A percentile compares a stretch with the other conserved stretches of the same genome.
phyloP scores from a whole-genome alignment of 2,113 vertebrate species.

The Scatophagus argus region DNA sequence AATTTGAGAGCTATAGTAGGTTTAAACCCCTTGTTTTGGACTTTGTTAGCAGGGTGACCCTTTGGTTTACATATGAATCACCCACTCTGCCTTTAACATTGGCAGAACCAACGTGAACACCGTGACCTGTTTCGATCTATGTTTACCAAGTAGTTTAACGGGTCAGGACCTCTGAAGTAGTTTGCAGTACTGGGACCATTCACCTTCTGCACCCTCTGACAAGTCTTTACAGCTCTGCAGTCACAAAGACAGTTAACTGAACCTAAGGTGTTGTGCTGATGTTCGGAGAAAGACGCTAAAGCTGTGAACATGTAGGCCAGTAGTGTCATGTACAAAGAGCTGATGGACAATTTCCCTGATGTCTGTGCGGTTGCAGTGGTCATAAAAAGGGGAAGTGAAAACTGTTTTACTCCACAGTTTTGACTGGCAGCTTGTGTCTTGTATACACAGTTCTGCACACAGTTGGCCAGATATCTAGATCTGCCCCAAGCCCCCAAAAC shows the following conservation, averaged over 20 bases:
- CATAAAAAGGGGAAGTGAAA: constrained; percentile 36
- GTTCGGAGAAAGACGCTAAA: constrained; percentile 31
- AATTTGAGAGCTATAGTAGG: not conserved
- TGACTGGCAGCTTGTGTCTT: constrained; percentile 35
- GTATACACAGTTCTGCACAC: not conserved
- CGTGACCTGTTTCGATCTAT: constrained; percentile 8
- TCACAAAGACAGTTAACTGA: constrained; percentile 37
- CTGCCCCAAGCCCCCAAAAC: not conserved
- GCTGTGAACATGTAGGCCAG: constrained; percentile 48
- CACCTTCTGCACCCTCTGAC: constrained; percentile 6
- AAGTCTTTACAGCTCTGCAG: constrained; percentile 24
- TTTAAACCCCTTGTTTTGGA: not conserved
- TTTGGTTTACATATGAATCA: not conserved
- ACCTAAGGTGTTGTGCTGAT: constrained; percentile 43
- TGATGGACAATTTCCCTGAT: constrained; percentile 10
- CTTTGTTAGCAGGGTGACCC: not conserved
- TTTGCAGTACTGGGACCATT: not conserved
- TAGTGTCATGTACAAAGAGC: constrained; percentile 37
- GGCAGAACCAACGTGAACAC: not conserved
- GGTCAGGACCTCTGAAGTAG: constrained; percentile 23
- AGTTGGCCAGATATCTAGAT: constrained; percentile 11
- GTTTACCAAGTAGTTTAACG: constrained; percentile 29
- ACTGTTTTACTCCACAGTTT: constrained; percentile 52
- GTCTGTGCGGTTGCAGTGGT: not conserved
- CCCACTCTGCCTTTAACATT: not conserved